These are phyloP conservation scores for Nycticebus coucang DNA, from an alignment of 2,113 vertebrate species.

Conservation along the genomic window DNA sequence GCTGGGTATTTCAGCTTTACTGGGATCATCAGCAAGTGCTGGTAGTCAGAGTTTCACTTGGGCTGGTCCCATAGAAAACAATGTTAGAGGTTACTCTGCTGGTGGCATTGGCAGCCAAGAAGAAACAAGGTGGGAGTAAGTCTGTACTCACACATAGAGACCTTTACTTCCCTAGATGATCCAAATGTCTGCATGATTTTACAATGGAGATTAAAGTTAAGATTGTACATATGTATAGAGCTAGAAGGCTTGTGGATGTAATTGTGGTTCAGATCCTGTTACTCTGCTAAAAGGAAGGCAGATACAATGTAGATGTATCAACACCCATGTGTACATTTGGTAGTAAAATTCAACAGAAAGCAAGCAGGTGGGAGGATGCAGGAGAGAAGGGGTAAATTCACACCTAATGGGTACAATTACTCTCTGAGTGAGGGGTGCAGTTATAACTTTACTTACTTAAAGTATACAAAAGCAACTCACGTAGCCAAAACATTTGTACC, in stretches of 20 bases:
- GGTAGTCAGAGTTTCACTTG: constrained; percentile 1
- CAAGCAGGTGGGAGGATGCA: too few species aligned
- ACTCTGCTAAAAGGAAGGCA: background rate
- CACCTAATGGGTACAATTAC: too few species aligned
- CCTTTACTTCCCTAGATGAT: background rate
- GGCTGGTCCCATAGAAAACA: background rate
- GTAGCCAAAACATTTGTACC: too few species aligned
- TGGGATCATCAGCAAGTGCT: background rate
- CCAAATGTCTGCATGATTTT: constrained; percentile 23
- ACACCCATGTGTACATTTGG: too few species aligned
- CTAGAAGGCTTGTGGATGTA: background rate
- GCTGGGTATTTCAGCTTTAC: constrained; percentile 34
- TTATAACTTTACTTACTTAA: too few species aligned
- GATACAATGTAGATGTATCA: background rate
- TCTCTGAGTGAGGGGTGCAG: too few species aligned
- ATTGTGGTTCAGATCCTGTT: background rate
- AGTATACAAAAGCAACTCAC: too few species aligned
- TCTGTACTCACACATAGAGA: background rate
- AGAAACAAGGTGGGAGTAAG: background rate
- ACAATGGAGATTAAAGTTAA: constrained; percentile 14
- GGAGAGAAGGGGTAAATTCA: too few species aligned
- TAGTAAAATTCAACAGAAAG: too few species aligned
- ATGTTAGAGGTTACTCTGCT: constrained; percentile 9
- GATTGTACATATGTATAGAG: background rate
- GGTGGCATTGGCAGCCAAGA: background rate